phyloP scores from a whole-genome alignment of 2,888 invertebrate species.

The Willowsia nigromaculata region DNA sequence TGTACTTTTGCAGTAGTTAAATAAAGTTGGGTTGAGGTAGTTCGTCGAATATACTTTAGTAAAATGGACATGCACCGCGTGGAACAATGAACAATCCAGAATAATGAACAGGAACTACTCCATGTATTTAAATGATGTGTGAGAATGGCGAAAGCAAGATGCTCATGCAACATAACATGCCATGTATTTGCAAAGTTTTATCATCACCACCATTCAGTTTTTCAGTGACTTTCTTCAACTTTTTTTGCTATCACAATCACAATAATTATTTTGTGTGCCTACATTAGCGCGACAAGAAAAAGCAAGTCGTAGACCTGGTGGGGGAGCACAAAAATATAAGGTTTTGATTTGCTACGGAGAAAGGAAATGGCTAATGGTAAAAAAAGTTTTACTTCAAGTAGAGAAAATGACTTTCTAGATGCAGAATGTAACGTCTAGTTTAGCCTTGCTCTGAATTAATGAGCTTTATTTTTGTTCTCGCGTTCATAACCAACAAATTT shows the following conservation, averaged over 20 bases:
- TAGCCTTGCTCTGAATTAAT: neutral
- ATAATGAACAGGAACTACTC: neutral
- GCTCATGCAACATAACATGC: neutral
- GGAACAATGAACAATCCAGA: slow-evolving; percentile 20
- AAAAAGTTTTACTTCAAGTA: neutral
- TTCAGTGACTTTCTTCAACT: neutral
- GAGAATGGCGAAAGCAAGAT: neutral
- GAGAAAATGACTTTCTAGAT: neutral
- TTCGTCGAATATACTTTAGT: neutral
- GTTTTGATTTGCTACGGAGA: neutral
- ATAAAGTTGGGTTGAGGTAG: neutral
- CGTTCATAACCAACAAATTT: neutral
- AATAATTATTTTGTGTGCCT: neutral
- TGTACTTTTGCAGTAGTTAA: neutral
- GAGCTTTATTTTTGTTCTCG: neutral
- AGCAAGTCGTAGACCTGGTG: neutral
- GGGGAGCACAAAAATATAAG: neutral
- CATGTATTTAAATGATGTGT: neutral
- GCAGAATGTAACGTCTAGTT: neutral
- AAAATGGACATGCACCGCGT: neutral
- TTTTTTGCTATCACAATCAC: neutral
- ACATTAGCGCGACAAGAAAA: neutral
- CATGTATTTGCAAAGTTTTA: neutral
- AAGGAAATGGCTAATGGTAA: neutral
- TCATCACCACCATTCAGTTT: neutral